Evolutionary conservation across 2,797 vertebrate genomes (phyloP).

Genomic region (Neopelma chrysocephalum): DNA sequence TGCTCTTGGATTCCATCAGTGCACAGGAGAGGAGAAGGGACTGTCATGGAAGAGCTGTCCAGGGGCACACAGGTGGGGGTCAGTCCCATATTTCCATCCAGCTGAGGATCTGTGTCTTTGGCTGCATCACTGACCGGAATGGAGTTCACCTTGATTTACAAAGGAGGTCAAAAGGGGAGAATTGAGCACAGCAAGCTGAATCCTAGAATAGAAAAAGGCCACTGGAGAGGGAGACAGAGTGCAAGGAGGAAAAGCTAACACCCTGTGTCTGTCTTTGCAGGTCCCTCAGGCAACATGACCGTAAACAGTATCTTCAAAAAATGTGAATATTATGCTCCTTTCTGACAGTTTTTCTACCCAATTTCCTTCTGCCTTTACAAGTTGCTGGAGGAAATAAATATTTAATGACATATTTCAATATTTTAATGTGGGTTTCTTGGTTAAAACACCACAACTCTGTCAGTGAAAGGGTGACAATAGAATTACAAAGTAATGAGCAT

Average conservation of each 20-base stretch:
- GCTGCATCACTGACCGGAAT: neutral
- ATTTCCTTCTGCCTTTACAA: slow-evolving; percentile 44
- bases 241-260: neutral
- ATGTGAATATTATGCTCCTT: slow-evolving; percentile 4
- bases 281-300: slow-evolving; percentile 42
- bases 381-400: slow-evolving; percentile 56
- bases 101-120: neutral
- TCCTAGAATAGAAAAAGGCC: slow-evolving; percentile 7
- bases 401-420: slow-evolving; percentile 60
- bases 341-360: slow-evolving; percentile 18
- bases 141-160: neutral
- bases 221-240: neutral
- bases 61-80: neutral
- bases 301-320: slow-evolving; percentile 45
- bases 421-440: slow-evolving; percentile 54
- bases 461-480: neutral
- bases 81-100: neutral
- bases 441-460: slow-evolving; percentile 60
- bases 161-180: neutral
- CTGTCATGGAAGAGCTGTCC: neutral
- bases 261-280: slow-evolving; percentile 11
- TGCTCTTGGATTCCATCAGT: neutral
- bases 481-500: neutral
- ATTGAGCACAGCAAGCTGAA: neutral
- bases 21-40: neutral